These are phyloP conservation scores for Astreopora myriophthalma DNA, from an alignment of 64 coral and sea anemone genomes.

Conservation along the genomic window DNA sequence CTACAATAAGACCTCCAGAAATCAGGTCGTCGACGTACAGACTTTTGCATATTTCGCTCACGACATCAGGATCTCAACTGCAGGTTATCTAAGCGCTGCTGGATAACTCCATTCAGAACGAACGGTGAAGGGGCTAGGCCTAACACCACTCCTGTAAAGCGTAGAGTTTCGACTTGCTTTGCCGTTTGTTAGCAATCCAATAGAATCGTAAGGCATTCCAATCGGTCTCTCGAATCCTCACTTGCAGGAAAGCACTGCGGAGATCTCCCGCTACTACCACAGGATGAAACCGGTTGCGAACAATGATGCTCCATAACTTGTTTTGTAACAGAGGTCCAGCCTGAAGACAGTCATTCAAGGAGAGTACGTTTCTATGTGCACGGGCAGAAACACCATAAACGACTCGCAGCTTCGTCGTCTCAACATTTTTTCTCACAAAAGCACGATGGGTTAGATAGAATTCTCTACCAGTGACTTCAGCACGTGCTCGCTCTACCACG, in stretches of 20 bases:
- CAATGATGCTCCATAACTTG: constrained; percentile 57
- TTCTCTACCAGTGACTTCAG: neutral
- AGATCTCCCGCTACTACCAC: constrained; percentile 52
- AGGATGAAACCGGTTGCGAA: constrained; percentile 63
- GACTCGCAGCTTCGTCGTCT: constrained; percentile 14
- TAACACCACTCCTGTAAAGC: constrained; percentile 58
- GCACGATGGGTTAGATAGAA: constrained; percentile 6
- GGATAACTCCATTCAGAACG: constrained; percentile 33
- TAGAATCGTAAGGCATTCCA: constrained; percentile 64
- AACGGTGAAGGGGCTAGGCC: constrained; percentile 46
- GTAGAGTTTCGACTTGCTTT: constrained; percentile 11
- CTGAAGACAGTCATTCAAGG: constrained; percentile 59
- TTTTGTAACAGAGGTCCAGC: constrained; percentile 44
- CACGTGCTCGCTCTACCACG: constrained; percentile 11
- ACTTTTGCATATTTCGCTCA: constrained; percentile 13
- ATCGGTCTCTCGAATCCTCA: constrained; percentile 22
- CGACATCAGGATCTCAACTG: neutral
- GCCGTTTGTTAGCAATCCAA: constrained; percentile 36
- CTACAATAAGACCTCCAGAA: constrained; percentile 5
- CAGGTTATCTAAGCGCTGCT: constrained; percentile 33
- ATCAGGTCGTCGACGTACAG: constrained; percentile 61
- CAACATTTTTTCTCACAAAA: neutral
- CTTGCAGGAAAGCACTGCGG: constrained; percentile 57
- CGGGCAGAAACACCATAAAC: constrained; percentile 46
- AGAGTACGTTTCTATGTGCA: neutral